A percentile compares a stretch with the other conserved stretches of the same genome.
Evolutionary conservation across 2,797 vertebrate species (phyloP).

Genomic region (Sphenopsis melanotis): DNA sequence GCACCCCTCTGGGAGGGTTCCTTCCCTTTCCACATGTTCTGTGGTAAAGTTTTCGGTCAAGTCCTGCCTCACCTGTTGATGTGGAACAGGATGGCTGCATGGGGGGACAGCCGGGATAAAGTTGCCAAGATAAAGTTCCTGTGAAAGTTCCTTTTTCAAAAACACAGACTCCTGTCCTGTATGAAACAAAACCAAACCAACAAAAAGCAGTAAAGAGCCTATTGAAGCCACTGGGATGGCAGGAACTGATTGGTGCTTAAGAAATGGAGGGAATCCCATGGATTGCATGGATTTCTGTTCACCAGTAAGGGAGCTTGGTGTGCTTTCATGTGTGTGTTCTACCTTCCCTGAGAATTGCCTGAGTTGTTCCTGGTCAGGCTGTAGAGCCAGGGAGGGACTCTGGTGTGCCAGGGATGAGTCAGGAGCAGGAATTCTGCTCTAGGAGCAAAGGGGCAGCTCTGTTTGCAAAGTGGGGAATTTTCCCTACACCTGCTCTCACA

Average conservation of each 20-base stretch:
- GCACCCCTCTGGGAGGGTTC: neutral
- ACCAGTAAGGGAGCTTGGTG: no score
- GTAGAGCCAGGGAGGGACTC: neutral
- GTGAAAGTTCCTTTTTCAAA: neutral
- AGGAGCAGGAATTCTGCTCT: neutral
- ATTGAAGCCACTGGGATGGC: neutral
- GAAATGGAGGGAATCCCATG: neutral
- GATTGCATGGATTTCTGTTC: neutral
- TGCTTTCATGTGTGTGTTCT: neutral
- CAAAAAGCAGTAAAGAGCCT: neutral
- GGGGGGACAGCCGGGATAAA: neutral
- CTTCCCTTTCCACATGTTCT: neutral
- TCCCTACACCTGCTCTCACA: neutral
- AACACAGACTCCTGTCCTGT: neutral
- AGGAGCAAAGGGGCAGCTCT: neutral
- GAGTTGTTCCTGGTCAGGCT: neutral
- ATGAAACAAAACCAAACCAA: neutral
- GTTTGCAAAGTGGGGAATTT: neutral
- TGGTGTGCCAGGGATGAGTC: neutral
- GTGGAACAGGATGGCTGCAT: accelerated
- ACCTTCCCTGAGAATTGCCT: neutral
- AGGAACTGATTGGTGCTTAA: neutral
- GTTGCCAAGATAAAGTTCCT: neutral
- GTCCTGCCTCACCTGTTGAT: neutral
- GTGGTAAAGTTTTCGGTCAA: neutral